Evolutionary conservation across 2,888 invertebrate species (phyloP).

Genomic region (Trichopoda pennipes): DNA sequence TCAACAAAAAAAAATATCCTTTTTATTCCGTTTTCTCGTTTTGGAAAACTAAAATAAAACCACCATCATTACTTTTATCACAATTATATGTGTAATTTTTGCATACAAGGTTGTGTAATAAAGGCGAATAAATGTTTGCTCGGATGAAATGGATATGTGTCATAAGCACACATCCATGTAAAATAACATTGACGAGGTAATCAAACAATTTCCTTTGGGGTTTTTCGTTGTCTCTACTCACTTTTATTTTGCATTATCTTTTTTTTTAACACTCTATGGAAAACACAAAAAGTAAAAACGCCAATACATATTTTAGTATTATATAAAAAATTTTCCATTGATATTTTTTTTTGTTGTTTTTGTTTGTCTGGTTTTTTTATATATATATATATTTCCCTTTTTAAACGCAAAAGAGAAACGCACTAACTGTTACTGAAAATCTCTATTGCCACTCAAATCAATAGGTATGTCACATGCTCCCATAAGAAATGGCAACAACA

Average conservation of each 20-base stretch:
- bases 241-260: conserved; percentile 10
- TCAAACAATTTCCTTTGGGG: conserved; percentile 57
- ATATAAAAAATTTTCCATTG: neutral
- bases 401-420: neutral
- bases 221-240: neutral
- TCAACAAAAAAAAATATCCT: conserved; percentile 28
- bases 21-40: neutral
- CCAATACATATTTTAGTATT: conserved; percentile 7
- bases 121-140: neutral
- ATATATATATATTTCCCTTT: neutral
- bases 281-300: neutral
- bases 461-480: conserved; percentile 57
- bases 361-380: conserved; percentile 3
- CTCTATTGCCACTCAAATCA: conserved; percentile 54
- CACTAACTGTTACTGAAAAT: conserved; percentile 43
- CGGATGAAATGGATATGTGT: neutral
- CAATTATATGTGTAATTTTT: conserved; percentile 27
- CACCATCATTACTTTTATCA: conserved; percentile 57
- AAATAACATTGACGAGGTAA: conserved; percentile 58
- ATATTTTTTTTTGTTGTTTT: neutral
- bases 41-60: conserved; percentile 51
- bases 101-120: neutral
- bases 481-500: conserved; percentile 26
- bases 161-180: neutral
- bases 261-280: neutral